These are phyloP conservation scores for Thunnus thynnus DNA, from an alignment of 2,113 vertebrate genomes.

Conservation along the genomic window DNA sequence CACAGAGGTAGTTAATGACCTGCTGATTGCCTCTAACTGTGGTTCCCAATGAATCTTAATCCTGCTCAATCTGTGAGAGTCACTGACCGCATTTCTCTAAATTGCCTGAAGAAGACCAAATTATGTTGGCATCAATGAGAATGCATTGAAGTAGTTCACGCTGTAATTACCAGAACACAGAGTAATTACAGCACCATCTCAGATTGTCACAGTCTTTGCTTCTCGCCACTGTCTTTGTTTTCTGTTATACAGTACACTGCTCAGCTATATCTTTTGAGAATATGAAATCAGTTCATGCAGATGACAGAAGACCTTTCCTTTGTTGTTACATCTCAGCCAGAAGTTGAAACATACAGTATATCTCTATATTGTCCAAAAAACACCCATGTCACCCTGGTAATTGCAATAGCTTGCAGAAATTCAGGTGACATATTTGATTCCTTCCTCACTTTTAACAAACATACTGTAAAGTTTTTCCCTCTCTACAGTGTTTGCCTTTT, in stretches of 20 bases:
- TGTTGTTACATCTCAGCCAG: no score
- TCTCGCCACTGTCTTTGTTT: background rate
- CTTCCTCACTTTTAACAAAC: no score
- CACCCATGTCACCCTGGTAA: no score
- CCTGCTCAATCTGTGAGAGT: slow-evolving; percentile 14
- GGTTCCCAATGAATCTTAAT: slow-evolving; percentile 25
- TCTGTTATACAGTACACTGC: background rate
- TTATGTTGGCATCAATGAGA: background rate
- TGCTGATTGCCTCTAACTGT: slow-evolving; percentile 18
- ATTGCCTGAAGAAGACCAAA: slow-evolving; percentile 3
- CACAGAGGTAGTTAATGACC: slow-evolving; percentile 26
- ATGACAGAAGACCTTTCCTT: background rate
- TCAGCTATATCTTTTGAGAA: background rate
- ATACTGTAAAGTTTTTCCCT: no score
- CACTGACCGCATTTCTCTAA: slow-evolving; percentile 17
- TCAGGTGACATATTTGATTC: no score
- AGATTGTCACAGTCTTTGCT: slow-evolving; percentile 1
- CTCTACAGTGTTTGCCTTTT: no score
- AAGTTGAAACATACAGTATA: no score
- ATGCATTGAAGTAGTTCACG: background rate
- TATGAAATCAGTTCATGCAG: background rate
- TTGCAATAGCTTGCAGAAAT: no score
- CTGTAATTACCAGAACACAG: slow-evolving; percentile 1
- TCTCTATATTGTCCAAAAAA: no score
- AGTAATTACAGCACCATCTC: slow-evolving; percentile 25